Conservation (phyloP, 2,113 vertebrate species). For the Odocoileus virginianus region DNA sequence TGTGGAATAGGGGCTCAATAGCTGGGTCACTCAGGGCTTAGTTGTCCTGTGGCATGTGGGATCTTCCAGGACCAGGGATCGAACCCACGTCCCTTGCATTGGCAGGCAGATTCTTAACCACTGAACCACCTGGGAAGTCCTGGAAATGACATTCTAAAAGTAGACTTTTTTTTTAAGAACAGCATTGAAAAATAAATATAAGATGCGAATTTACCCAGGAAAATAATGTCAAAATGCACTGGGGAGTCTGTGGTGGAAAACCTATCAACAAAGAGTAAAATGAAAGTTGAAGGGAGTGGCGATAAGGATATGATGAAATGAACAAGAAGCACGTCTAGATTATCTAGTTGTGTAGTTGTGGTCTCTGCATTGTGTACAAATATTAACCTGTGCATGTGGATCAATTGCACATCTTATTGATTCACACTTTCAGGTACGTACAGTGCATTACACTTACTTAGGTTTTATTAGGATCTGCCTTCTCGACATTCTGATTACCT, state of each 20-base stretch:
- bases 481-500: not conserved
- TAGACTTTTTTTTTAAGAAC: not conserved
- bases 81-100: not conserved
- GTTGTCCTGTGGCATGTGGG: not conserved
- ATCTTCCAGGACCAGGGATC: not conserved
- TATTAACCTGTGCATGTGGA: not conserved
- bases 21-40: not conserved
- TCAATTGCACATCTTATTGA: not conserved
- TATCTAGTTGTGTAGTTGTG: not conserved
- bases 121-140: not conserved
- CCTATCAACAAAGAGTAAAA: not conserved
- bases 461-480: not conserved
- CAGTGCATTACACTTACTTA: no score
- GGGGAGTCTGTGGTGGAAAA: not conserved
- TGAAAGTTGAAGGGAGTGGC: not conserved
- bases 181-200: slow-evolving; percentile 31
- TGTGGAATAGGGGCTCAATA: not conserved
- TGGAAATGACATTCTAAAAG: not conserved
- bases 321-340: not conserved
- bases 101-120: not conserved
- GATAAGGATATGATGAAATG: not conserved
- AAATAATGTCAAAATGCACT: not conserved
- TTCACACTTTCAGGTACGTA: not conserved
- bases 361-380: not conserved
- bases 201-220: not conserved